Conservation (phyloP, 2,888 invertebrate species). For the Agrotis clavis region DNA sequence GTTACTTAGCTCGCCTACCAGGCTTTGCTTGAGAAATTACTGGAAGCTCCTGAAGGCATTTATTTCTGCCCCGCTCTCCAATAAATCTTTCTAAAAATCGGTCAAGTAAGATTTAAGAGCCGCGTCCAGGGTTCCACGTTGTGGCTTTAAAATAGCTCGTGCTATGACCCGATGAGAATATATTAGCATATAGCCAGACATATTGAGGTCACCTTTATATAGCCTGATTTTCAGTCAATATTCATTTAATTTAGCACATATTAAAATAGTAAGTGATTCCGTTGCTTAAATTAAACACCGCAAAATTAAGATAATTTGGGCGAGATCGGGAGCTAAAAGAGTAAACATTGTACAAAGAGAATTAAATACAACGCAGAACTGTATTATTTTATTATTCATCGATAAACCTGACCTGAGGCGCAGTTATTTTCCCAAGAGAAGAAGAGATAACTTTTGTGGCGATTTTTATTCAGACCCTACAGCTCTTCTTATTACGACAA, state of each 20-base stretch:
- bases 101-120: slow-evolving; percentile 70
- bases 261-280: slow-evolving; percentile 13
- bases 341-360: slow-evolving; percentile 14
- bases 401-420: neutral
- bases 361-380: slow-evolving; percentile 20
- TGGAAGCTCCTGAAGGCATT: slow-evolving; percentile 75
- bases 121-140: slow-evolving; percentile 31
- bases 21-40: slow-evolving; percentile 78
- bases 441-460: neutral
- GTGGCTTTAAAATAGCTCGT: slow-evolving; percentile 39
- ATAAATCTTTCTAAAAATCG: slow-evolving; percentile 78
- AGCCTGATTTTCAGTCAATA: neutral
- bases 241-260: neutral
- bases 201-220: slow-evolving; percentile 11
- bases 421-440: slow-evolving; percentile 4
- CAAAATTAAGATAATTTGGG: slow-evolving; percentile 36
- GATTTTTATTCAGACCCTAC: slow-evolving; percentile 46
- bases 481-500: slow-evolving; percentile 38
- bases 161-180: slow-evolving; percentile 14
- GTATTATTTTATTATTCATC: slow-evolving; percentile 22
- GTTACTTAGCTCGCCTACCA: slow-evolving; percentile 71
- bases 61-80: slow-evolving; percentile 73
- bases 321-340: slow-evolving; percentile 3
- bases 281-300: slow-evolving; percentile 23
- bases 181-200: slow-evolving; percentile 23